phyloP scores from a whole-genome alignment of 2,888 invertebrate species.

The Rotaria sp. region DNA sequence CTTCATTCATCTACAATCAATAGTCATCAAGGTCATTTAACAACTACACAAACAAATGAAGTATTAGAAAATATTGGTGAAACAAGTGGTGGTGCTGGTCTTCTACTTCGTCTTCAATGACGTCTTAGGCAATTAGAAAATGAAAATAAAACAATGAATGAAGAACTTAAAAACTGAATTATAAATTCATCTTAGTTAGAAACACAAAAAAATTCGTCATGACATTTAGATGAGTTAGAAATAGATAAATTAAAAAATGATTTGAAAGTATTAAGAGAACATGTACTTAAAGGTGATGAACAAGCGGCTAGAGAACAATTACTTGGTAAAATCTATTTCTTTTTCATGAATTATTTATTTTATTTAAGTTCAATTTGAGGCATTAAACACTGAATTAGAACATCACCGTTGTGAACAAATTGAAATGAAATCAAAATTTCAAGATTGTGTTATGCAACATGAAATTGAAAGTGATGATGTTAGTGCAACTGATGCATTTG shows the following conservation, averaged over 20 bases:
- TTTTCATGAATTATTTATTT: not conserved
- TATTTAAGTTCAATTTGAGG: slow-evolving; percentile 64
- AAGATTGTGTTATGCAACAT: slow-evolving; percentile 12
- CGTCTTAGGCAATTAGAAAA: not conserved
- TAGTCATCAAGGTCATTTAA: not conserved
- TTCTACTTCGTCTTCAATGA: slow-evolving; percentile 5
- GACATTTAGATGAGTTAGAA: slow-evolving; percentile 28
- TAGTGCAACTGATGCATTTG: not conserved
- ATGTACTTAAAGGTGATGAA: slow-evolving; percentile 9
- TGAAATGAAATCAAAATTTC: slow-evolving; percentile 68
- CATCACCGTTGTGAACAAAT: slow-evolving; percentile 79
- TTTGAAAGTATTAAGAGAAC: not conserved
- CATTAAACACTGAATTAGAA: slow-evolving; percentile 75
- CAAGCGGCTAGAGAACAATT: not conserved
- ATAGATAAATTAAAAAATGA: slow-evolving; percentile 16
- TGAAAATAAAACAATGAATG: slow-evolving; percentile 21
- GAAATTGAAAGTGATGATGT: not conserved
- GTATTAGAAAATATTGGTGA: not conserved
- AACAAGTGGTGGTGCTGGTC: not conserved
- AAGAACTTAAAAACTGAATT: not conserved
- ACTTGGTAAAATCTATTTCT: not conserved
- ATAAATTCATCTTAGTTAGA: not conserved
- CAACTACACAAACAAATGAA: not conserved
- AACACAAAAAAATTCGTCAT: not conserved
- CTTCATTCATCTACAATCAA: not conserved